Evolutionary conservation across 2,797 vertebrate species (phyloP), one percentile per base, ranked within the genome.

Genomic region (Leucoraja ocellata): DNA sequence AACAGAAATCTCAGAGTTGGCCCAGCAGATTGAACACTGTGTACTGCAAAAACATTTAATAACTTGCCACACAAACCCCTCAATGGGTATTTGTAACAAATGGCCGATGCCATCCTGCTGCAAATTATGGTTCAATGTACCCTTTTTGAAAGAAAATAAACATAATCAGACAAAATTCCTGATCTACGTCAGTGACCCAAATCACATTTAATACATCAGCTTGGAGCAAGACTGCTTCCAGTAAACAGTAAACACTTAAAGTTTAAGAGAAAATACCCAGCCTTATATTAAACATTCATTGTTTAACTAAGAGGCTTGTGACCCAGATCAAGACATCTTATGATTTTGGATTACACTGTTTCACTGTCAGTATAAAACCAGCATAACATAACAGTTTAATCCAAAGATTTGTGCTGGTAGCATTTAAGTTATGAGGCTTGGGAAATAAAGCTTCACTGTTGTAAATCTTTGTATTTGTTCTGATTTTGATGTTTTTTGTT

Each of bases 261-360:
- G 7, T 61, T 11, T 58, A 46, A 84, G 46, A 58, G 81, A 13
- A 84, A 84, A 46, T 84, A 28, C 8, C 61, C 81, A 61, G 81
- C 81, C 46, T 61, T 23, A 25, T 61, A 84, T 84, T 84, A 84
- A 84, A 28, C 81, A 84, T 61, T 10, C 79, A 54, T 46, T 61
- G 81, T 54, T 84, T 84, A 84, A 61, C 18, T 84, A 84, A 28
- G 81, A 84, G 81, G 73, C 91, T 93, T 93, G 93, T 92, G 94
- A 95, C 71, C 39, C 65, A 73, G 68, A 79, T 93, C 92, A 93
- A 91, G 77, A 25, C n/a, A 90, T 93, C 94, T 93, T 94, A 93
- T 94, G 93, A 94, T 93, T 36, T 86, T 93, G 93, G 93, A 86
- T 93, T 77, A 93, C n/a, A 78, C 32, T 36, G n/a, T 65, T 74